phyloP scores from a whole-genome alignment of 2,113 vertebrate species.

The Trichechus manatus region DNA sequence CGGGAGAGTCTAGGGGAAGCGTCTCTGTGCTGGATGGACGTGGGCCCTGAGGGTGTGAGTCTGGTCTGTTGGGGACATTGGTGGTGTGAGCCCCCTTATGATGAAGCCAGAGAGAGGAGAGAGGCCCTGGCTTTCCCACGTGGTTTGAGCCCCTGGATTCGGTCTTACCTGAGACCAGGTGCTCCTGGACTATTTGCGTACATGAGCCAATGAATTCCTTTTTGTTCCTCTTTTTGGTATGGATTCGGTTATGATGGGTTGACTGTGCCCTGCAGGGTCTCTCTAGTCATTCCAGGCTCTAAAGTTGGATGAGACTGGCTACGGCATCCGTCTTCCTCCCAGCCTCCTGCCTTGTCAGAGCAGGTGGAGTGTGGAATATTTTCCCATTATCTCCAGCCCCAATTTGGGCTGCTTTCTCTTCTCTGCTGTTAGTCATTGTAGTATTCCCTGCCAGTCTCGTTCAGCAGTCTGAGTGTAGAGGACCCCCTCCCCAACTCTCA shows the following conservation, averaged over 20 bases:
- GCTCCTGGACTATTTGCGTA: background rate
- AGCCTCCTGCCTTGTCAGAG: too few species aligned
- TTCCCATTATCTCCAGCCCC: accelerated
- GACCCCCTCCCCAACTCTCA: background rate
- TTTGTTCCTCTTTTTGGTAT: background rate
- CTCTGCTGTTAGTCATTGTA: accelerated
- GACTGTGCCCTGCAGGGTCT: background rate
- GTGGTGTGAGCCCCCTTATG: background rate
- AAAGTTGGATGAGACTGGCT: background rate
- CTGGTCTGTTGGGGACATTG: accelerated
- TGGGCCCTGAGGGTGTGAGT: background rate
- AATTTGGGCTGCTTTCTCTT: background rate
- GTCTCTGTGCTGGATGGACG: accelerated
- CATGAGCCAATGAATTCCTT: background rate
- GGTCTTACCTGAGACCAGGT: background rate
- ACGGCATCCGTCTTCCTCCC: background rate
- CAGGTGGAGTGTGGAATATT: accelerated
- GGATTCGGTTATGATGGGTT: too few species aligned
- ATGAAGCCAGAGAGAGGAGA: background rate
- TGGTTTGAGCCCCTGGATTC: background rate
- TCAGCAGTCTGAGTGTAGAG: background rate
- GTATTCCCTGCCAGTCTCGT: background rate
- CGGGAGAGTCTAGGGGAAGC: too few species aligned
- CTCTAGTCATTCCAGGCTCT: background rate
- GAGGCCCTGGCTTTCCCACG: background rate